phyloP scores from a whole-genome alignment of 2,797 vertebrate species.

The Mastacembelus armatus region DNA sequence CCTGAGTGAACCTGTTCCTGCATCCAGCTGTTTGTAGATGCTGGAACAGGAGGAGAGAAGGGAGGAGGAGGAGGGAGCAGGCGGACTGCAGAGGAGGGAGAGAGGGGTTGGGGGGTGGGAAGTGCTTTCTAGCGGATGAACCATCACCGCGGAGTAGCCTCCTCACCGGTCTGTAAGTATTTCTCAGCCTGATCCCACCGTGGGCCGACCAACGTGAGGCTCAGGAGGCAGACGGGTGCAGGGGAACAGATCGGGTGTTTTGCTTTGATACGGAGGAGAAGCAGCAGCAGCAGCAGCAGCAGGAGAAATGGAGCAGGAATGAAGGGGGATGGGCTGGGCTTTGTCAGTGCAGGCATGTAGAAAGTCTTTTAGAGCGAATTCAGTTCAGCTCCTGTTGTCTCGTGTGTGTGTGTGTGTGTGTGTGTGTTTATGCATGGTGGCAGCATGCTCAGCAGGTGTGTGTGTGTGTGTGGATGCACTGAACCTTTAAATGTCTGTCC shows the following conservation, averaged over 20 bases:
- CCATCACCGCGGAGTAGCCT: constrained; percentile 51
- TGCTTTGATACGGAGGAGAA: constrained; percentile 39
- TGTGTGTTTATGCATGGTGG: constrained; percentile 14
- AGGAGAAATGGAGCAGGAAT: constrained; percentile 6
- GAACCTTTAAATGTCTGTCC: neutral
- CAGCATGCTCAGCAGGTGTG: constrained; percentile 1
- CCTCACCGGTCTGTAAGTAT: constrained; percentile 71
- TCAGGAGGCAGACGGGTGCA: constrained; percentile 5
- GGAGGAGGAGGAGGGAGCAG: too few relatives aligned
- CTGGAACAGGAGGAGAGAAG: constrained; percentile 15
- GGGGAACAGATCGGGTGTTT: constrained; percentile 77
- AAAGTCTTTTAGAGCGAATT: constrained; percentile 44
- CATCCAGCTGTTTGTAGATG: constrained; percentile 47
- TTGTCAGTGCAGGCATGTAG: constrained; percentile 56
- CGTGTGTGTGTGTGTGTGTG: too few relatives aligned
- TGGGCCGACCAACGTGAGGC: neutral
- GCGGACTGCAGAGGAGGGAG: constrained; percentile 19
- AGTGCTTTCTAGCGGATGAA: constrained; percentile 41
- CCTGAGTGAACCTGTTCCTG: constrained; percentile 13
- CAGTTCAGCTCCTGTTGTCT: neutral
- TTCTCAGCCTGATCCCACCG: constrained; percentile 17
- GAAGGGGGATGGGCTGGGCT: constrained; percentile 68
- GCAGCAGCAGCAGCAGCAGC: constrained; percentile 19
- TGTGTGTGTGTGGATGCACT: constrained; percentile 2
- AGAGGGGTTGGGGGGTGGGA: constrained; percentile 9